These are phyloP conservation scores for Nycteola revayana DNA, from an alignment of 2,888 invertebrate species.

Conservation along the genomic window DNA sequence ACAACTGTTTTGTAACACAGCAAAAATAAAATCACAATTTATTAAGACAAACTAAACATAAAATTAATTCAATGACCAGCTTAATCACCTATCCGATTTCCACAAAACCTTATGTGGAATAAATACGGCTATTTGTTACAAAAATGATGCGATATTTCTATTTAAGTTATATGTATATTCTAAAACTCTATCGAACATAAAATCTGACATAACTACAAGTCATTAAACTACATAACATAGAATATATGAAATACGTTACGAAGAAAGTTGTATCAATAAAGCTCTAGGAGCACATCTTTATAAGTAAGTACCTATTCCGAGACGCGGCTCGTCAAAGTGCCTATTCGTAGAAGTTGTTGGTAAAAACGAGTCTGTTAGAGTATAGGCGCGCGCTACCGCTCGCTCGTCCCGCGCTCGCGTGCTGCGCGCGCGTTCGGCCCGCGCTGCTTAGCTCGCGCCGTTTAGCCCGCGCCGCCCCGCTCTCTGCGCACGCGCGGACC, in stretches of 20 bases:
- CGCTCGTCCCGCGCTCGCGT: slow-evolving; percentile 70
- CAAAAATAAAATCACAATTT: slow-evolving; percentile 14
- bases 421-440: slow-evolving; percentile 71
- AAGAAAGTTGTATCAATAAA: slow-evolving; percentile 45
- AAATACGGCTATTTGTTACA: slow-evolving; percentile 12
- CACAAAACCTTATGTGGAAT: slow-evolving; percentile 16
- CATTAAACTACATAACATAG: slow-evolving; percentile 21
- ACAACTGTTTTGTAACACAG: slow-evolving; percentile 11
- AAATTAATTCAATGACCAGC: slow-evolving; percentile 26
- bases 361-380: slow-evolving; percentile 70
- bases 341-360: slow-evolving; percentile 71
- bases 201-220: slow-evolving; percentile 22
- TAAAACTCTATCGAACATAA: slow-evolving; percentile 14
- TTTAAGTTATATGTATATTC: slow-evolving; percentile 9
- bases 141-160: slow-evolving; percentile 12
- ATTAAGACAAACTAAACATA: slow-evolving; percentile 17
- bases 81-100: slow-evolving; percentile 12
- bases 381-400: slow-evolving; percentile 70
- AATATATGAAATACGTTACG: slow-evolving; percentile 25
- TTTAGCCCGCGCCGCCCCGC: slow-evolving; percentile 59
- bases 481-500: slow-evolving; percentile 47
- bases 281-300: slow-evolving; percentile 51
- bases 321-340: slow-evolving; percentile 72
- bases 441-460: slow-evolving; percentile 70
- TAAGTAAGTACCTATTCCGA: slow-evolving; percentile 54